Evolutionary conservation across 2,888 invertebrate genomes (phyloP).

Genomic region (Stratiomys singularior): DNA sequence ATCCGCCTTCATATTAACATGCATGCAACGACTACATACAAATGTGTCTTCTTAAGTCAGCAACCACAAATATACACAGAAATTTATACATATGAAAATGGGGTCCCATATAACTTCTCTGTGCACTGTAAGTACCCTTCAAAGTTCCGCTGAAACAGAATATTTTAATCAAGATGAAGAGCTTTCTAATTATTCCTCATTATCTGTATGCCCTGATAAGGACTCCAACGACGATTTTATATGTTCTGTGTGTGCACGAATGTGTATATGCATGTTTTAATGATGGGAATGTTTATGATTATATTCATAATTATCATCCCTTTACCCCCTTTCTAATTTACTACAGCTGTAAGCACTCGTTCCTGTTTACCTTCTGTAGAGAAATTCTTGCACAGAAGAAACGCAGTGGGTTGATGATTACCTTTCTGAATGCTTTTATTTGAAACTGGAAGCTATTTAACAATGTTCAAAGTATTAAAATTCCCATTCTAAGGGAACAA

Average conservation of each 20-base stretch:
- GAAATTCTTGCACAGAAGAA: not conserved
- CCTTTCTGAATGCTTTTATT: conserved; percentile 23
- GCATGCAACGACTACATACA: too few relatives aligned
- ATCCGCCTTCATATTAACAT: too few relatives aligned
- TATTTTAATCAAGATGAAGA: conserved; percentile 47
- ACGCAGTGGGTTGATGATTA: not conserved
- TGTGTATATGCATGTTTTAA: not conserved
- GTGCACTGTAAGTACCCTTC: conserved; percentile 31
- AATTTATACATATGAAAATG: not conserved
- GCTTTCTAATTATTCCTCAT: conserved; percentile 47
- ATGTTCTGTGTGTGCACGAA: not conserved
- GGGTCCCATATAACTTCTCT: not conserved
- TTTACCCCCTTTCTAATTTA: not conserved
- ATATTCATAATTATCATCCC: conserved; percentile 22
- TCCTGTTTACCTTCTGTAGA: not conserved
- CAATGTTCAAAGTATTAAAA: not conserved
- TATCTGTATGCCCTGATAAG: conserved; percentile 42
- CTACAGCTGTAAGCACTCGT: not conserved
- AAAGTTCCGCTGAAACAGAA: conserved; percentile 46
- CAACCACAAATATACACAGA: not conserved
- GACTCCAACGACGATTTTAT: not conserved
- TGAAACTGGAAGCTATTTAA: not conserved
- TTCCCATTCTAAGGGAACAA: too few relatives aligned
- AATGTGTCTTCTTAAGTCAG: not conserved
- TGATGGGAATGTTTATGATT: conserved; percentile 15